Base-by-base conservation (phyloP, 2,888 invertebrate species). In the Melinaea menophilus region DNA sequence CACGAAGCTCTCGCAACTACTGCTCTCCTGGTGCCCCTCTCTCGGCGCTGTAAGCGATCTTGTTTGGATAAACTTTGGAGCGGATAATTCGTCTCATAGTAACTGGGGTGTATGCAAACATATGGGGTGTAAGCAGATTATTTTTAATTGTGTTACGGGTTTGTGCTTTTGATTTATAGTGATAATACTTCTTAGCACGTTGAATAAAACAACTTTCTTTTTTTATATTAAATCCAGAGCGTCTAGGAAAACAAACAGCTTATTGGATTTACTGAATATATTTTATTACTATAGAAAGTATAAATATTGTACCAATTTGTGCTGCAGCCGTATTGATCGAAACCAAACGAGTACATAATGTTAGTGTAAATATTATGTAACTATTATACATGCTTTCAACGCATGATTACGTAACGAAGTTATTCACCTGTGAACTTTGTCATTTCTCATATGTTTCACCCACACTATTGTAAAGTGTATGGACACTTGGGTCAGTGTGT, bases 21-120 rank as follows among this genome's bases (percentile, higher is more conserved):
- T 77, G 73, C 60, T 66, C 69, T 65, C 77, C 77, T 77, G 62
- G 77, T 77, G 74, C 69, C 64, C 47, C 62, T 71, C 71, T 71
- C 72, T 71, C 73, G 70, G 71, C 74, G 77, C 73, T 77, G 77
- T 77, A 77, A 77, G 73, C 74, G 75, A 75, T 73, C 74, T 75
- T 71, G 74, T 73, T 74, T 74, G 72, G 68, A 64, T 69, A 68
- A 71, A 72, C 71, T 72, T 71, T 64, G 70, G 66, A 71, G 71
- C 69, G 69, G 69, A 69, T 71, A 70, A 72, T 70, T 72, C 67
- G 67, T 70, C 68, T 70, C 70, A 69, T 64, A 58, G 63, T 62
- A 65, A 71, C 69, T 69, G 65, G 58, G 62, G 65, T 71, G 65
- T 65, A 60, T 57, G 57, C 58, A 64, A 65, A 63, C 62, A 68